phyloP scores from a whole-genome alignment of 2,797 vertebrate genomes.

The Macropus fuliginosus region DNA sequence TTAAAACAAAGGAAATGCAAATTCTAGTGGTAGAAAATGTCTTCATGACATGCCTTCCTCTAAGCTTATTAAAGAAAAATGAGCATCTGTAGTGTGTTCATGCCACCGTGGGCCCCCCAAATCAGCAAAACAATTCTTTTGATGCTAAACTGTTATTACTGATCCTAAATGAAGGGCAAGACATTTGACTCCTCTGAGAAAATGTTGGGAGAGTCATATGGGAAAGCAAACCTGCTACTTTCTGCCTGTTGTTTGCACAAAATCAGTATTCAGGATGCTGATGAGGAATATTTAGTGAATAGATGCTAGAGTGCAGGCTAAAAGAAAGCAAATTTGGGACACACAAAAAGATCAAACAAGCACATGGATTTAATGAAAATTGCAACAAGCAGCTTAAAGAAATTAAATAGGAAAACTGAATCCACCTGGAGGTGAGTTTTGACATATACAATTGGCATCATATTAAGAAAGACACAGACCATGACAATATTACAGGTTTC shows the following conservation, averaged over 20 bases:
- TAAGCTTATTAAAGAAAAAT: constrained; percentile 30
- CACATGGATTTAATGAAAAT: neutral
- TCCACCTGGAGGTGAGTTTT: neutral
- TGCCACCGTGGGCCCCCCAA: neutral
- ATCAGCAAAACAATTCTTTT: neutral
- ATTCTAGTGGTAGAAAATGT: constrained; percentile 24
- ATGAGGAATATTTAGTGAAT: neutral
- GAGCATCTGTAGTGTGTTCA: constrained; percentile 19
- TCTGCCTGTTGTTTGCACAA: neutral
- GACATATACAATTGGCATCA: neutral
- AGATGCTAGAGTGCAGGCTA: neutral
- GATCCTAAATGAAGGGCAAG: constrained; percentile 7
- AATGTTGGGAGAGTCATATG: constrained; percentile 4
- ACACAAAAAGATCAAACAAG: neutral
- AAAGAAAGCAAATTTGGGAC: constrained; percentile 1
- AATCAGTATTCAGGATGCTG: constrained; percentile 1
- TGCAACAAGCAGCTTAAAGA: neutral
- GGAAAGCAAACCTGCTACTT: constrained; percentile 1
- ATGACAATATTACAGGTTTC: neutral
- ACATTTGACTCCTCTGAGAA: neutral
- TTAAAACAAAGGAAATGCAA: constrained; percentile 36
- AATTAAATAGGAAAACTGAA: neutral
- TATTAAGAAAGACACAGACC: neutral
- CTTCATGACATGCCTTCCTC: constrained; percentile 29
- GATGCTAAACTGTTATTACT: constrained; percentile 7